Percentiles rank a stretch among this genome's conserved stretches.
Conservation (phyloP, 1,140 invertebrate genomes). For the Andricus grossulariae region DNA sequence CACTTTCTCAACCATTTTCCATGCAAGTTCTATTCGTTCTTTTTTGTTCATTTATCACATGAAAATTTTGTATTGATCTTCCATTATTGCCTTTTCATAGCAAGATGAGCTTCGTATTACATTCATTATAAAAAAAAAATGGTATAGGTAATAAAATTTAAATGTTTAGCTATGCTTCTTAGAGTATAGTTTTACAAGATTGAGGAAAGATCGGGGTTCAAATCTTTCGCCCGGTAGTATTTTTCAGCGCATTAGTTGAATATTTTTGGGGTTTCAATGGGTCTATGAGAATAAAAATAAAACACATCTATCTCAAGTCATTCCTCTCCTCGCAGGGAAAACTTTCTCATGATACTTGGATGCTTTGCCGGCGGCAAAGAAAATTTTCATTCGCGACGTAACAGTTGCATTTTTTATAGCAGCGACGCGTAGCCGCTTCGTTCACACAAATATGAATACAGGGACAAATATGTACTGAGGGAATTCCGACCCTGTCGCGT, state of each 20-base stretch:
- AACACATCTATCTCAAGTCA: background rate
- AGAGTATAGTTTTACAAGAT: too few species aligned
- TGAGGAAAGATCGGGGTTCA: too few species aligned
- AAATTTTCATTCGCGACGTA: background rate
- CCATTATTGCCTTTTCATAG: background rate
- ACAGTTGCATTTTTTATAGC: background rate
- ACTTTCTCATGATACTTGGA: background rate
- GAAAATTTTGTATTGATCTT: background rate
- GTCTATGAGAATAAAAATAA: background rate
- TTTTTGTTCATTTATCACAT: background rate
- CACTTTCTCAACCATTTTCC: background rate
- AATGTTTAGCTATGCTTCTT: too few species aligned
- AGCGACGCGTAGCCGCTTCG: background rate
- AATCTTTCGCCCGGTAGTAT: too few species aligned
- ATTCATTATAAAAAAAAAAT: too few species aligned
- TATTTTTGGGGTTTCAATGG: background rate
- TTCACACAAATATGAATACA: background rate
- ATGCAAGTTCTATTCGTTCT: background rate
- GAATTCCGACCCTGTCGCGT: background rate
- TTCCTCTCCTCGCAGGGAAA: background rate
- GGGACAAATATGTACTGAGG: background rate
- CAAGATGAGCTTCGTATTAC: background rate
- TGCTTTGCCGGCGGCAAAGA: background rate
- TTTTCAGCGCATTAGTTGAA: too few species aligned
- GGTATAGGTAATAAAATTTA: too few species aligned